Evolutionary conservation across 35 echinoderm and acorn worm species (phyloP).

Genomic region (Heliocidaris tuberculata): DNA sequence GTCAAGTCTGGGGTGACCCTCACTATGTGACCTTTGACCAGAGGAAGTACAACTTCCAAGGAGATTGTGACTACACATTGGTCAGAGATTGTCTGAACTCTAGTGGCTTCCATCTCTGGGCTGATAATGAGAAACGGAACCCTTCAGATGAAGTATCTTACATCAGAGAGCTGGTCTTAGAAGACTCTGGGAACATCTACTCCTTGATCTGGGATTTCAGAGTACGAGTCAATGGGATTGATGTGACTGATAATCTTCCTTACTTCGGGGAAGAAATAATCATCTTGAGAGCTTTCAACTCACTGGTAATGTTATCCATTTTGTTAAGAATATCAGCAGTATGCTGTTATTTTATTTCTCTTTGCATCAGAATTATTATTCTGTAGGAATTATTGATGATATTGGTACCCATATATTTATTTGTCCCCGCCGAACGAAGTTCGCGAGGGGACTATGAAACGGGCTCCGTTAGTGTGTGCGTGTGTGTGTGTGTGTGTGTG

Average conservation of each 20-base stretch:
- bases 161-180: constrained; percentile 52
- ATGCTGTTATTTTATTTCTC: too few relatives aligned
- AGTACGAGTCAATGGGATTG: constrained; percentile 58
- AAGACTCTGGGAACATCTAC: constrained; percentile 53
- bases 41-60: constrained; percentile 80
- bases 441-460: too few relatives aligned
- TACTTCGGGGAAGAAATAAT: constrained; percentile 22
- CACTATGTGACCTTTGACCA: constrained; percentile 79
- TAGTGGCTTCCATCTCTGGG: constrained; percentile 58
- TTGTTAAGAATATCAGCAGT: background rate
- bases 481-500: too few relatives aligned
- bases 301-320: background rate
- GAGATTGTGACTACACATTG: constrained; percentile 80
- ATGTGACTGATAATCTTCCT: constrained; percentile 22
- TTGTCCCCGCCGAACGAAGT: too few relatives aligned
- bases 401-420: too few relatives aligned
- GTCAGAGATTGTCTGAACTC: constrained; percentile 65
- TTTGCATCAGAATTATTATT: too few relatives aligned
- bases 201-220: constrained; percentile 59
- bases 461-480: too few relatives aligned
- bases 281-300: constrained; percentile 38
- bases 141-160: constrained; percentile 69
- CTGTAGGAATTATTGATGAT: too few relatives aligned
- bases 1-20: constrained; percentile 80
- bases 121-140: constrained; percentile 67